Evolutionary conservation across 1,140 invertebrate genomes (phyloP), one percentile per base, ranked within the genome.

Genomic region (Lepidostoma basale): DNA sequence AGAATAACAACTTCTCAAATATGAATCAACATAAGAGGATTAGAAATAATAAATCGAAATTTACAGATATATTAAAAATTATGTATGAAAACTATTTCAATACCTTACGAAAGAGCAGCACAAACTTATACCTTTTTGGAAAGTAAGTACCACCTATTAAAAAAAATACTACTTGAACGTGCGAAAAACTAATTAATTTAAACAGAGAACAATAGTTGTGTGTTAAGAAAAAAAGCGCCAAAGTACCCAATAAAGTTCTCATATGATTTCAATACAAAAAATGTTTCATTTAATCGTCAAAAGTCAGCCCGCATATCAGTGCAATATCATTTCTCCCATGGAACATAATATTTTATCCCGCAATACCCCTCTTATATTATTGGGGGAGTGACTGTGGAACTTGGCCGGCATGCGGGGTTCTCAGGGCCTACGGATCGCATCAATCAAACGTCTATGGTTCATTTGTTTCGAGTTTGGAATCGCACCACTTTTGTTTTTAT

Each of bases 351-450:
- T 26, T 4, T 12, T 30, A 28, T 54, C 14, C 40, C 40, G 40
- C 14, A 14, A 44, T 44, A 44, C 14, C 20, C 45, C 28, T 26
- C 22, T 10, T 12, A 1, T 8, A 52, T 30, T 56, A 36, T 42
- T 59, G 18, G 33, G 56, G 56, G 56, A 40, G 56, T 20, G 20
- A 18, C 16, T 2, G n/a, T 33, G 25, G 47, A 52, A 56, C n/a
- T 10, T 18, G 26, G n/a, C 3, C 2, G 26, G 23, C 8, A 66
- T 66, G 63, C 69, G 69, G 58, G 69, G 62, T 70, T 72, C 70
- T 67, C 70, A 72, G 63, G 70, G 66, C 39, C 54, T 40, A 10
- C 12, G 4, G 12, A 22, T 22, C 42, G 20, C 30, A 64, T 64
- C 62, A 36, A 64, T 64, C 62, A 64, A 49, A 28, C 2, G 9